These are phyloP conservation scores for Drosophila lini DNA, from an alignment of 1,140 invertebrate species.

Conservation along the genomic window DNA sequence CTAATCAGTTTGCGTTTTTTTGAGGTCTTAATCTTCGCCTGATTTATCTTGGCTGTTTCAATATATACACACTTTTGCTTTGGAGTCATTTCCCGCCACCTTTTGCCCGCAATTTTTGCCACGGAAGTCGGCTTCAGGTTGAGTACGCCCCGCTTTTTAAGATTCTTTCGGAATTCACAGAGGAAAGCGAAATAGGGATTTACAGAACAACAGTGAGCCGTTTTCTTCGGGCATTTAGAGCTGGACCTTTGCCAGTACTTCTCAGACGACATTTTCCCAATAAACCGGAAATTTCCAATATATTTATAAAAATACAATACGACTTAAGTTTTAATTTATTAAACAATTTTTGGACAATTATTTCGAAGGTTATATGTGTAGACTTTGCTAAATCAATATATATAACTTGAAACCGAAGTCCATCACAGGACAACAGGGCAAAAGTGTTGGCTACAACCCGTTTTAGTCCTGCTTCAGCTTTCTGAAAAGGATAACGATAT, in stretches of 20 bases:
- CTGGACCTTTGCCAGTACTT: background rate
- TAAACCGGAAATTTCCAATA: background rate
- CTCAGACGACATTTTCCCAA: background rate
- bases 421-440: too few species aligned
- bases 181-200: constrained; percentile 57
- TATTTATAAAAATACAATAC: background rate
- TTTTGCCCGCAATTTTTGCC: constrained; percentile 26
- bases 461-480: too few species aligned
- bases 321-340: background rate
- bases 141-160: constrained; percentile 10
- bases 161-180: constrained; percentile 25
- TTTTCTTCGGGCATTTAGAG: background rate
- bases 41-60: constrained; percentile 27
- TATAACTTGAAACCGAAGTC: too few species aligned
- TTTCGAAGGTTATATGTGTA: too few species aligned
- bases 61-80: constrained; percentile 34
- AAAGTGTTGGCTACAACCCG: too few species aligned
- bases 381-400: too few species aligned
- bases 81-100: constrained; percentile 48
- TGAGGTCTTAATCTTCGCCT: background rate
- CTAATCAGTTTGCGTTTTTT: background rate
- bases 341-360: too few species aligned
- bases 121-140: constrained; percentile 23
- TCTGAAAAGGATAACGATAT: too few species aligned
- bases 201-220: background rate